Base-by-base conservation (phyloP, 2,113 vertebrate species). In the Lagopus leucura region DNA sequence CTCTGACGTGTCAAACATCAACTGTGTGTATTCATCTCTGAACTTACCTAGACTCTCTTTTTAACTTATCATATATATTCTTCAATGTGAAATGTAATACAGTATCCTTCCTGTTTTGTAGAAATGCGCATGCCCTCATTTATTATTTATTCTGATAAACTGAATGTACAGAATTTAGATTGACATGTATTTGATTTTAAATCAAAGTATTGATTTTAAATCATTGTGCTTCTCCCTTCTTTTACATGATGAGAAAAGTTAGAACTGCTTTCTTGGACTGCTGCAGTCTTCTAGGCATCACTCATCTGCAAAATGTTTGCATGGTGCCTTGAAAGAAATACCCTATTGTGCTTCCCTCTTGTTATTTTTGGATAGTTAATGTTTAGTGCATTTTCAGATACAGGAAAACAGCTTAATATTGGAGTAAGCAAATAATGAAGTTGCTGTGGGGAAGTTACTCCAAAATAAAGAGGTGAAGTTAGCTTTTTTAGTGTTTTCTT, bases 331-430 rank as follows among this genome's bases (percentile, higher is more conserved):
- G 13, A 55, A 55, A 25, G 34, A 94, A 55, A 60, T 58, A 0
- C 70, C 8, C 38, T 1, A 2, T 28, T 75, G 11, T 75, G 54
- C 72, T 10, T 9, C 38, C 12, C 3, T 72, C 27, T 58, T 13
- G 27, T 57, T 86, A 15, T 86, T 93, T 86, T 83, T 40, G 7
- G 17, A 20, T 80, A 63, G 40, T 64, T 78, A n/a, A 30, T n/a
- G 10, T 38, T 82, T 69, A 82, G 36, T 69, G 25, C 27, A 6
- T 93, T 50, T 79, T 88, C 54, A 25, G 15, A 12, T 78, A 40
- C 0, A 2, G 5, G 69, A 50, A 82, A 92, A 32, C 17, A 64
- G 9, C 22, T 70, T 89, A 7, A 5, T 45, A 38, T 38, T 38
- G 38, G 38, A 38, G 38, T 38, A 38, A 38, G 38, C 38, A 95